Evolutionary conservation across 2,797 vertebrate genomes (phyloP).

Genomic region (Agapornis canus): DNA sequence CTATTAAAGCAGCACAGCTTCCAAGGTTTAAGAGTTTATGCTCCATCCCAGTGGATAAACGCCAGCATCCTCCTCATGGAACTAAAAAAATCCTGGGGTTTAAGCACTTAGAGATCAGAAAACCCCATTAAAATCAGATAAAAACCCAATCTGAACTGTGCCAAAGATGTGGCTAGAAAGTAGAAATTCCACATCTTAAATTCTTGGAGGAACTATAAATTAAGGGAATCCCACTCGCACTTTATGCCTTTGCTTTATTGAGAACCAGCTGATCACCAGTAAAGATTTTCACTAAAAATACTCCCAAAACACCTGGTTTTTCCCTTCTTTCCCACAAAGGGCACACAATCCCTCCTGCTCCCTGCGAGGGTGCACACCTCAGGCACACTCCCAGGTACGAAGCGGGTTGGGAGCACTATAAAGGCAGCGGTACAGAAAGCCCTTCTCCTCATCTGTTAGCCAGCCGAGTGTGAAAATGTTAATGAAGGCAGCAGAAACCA

Average conservation of each 20-base stretch:
- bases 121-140: not conserved
- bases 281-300: not conserved
- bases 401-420: constrained; percentile 68
- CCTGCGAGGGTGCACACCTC: not conserved
- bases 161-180: not conserved
- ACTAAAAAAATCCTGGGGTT: not conserved
- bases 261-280: not conserved
- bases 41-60: not conserved
- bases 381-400: not conserved
- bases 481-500: constrained; percentile 96
- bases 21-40: not conserved
- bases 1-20: not conserved
- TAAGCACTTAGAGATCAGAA: not conserved
- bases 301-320: not conserved
- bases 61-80: not conserved
- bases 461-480: constrained; percentile 98
- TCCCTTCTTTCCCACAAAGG: not conserved
- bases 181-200: not conserved
- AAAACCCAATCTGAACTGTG: not conserved
- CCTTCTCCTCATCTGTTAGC: constrained; percentile 94
- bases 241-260: not conserved
- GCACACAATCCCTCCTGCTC: accelerated
- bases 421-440: constrained; percentile 85
- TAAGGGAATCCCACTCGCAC: not conserved
- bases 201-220: not conserved